Evolutionary conservation across 2,888 invertebrate species (phyloP).

Genomic region (Meteorus cinctellus): DNA sequence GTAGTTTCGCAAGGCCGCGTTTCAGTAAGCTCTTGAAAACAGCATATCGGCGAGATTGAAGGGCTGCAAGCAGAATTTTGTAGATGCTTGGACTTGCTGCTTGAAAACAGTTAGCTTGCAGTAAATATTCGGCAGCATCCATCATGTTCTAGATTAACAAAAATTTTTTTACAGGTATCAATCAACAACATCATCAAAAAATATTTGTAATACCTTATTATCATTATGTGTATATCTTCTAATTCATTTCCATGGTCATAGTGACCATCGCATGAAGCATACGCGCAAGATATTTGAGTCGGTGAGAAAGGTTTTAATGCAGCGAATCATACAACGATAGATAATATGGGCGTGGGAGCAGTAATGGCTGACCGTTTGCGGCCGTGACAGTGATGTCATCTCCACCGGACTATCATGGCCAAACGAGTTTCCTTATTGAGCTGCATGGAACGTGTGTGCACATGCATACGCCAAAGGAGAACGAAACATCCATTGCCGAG

Average conservation of each 20-base stretch:
- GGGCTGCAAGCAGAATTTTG: slow-evolving; percentile 49
- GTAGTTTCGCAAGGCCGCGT: slow-evolving; percentile 45
- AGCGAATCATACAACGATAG: background rate
- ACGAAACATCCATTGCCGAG: too few species aligned
- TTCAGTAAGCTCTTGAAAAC: slow-evolving; percentile 56
- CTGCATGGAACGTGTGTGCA: background rate
- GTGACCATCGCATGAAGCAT: too few species aligned
- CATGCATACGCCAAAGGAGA: too few species aligned
- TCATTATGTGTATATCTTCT: too few species aligned
- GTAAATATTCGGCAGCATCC: slow-evolving; percentile 46
- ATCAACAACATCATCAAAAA: background rate
- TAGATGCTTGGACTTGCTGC: slow-evolving; percentile 43
- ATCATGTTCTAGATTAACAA: slow-evolving; percentile 28
- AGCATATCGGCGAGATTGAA: slow-evolving; percentile 49
- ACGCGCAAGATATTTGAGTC: too few species aligned
- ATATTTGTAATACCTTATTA: background rate
- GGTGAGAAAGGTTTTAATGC: too few species aligned
- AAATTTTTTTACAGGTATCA: background rate
- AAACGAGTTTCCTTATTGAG: slow-evolving; percentile 31
- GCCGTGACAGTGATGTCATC: slow-evolving; percentile 50
- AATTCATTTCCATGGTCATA: too few species aligned
- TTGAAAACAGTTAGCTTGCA: slow-evolving; percentile 30
- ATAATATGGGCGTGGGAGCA: slow-evolving; percentile 42
- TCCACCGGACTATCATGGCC: slow-evolving; percentile 38
- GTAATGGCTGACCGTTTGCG: slow-evolving; percentile 33